Evolutionary conservation across 2,113 vertebrate genomes (phyloP).

Genomic region (Rutilus rutilus): DNA sequence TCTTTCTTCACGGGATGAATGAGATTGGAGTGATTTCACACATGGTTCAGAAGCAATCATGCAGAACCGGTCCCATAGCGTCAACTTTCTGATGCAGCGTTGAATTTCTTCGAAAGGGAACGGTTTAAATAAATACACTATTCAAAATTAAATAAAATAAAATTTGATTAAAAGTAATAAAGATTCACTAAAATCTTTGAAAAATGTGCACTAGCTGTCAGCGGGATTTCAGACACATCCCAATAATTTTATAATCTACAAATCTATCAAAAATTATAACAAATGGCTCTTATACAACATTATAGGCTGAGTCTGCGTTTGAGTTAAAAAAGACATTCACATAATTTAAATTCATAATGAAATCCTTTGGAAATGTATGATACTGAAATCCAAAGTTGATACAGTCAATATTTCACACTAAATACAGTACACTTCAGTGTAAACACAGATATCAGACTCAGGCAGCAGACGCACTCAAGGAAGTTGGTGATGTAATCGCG

Average conservation of each 20-base stretch:
- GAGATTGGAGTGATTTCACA: no score
- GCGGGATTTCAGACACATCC: background rate
- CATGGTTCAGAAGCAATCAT: no score
- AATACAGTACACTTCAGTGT: background rate
- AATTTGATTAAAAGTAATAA: background rate
- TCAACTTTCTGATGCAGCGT: no score
- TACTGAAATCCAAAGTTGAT: background rate
- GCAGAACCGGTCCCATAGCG: no score
- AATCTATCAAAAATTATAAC: background rate
- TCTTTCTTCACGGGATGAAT: no score
- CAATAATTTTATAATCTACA: background rate
- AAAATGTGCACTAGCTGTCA: background rate
- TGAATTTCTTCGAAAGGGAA: no score
- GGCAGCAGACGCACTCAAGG: conserved; percentile 86
- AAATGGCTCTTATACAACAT: background rate
- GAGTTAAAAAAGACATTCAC: background rate
- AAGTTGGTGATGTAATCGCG: conserved; percentile 98
- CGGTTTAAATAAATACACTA: no score
- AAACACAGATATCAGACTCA: conserved; percentile 11
- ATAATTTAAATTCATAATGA: background rate
- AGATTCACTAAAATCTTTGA: background rate
- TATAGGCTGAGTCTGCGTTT: no score
- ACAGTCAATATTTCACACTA: background rate
- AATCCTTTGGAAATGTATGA: background rate
- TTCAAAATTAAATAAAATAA: background rate